These are phyloP conservation scores for Caerostris extrusa DNA, from an alignment of 1,140 invertebrate species.

Conservation along the genomic window DNA sequence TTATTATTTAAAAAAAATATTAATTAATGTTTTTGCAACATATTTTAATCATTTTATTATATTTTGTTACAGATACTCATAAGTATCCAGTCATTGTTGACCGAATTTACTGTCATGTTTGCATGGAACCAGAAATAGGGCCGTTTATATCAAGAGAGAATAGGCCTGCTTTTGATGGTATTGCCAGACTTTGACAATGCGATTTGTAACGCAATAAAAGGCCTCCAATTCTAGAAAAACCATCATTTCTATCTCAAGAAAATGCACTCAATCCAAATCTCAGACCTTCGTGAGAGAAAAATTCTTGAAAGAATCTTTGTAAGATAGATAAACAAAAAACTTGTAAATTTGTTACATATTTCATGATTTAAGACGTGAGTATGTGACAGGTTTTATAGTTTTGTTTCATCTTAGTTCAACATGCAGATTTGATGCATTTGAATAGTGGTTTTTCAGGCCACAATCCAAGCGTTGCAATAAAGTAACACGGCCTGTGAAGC, in stretches of 20 bases:
- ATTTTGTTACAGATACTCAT: background rate
- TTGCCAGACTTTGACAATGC: constrained; percentile 94
- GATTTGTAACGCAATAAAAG: constrained; percentile 87
- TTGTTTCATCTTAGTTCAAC: too few species aligned
- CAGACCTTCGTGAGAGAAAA: constrained; percentile 14
- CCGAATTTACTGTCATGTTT: constrained; percentile 94
- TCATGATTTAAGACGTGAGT: too few species aligned
- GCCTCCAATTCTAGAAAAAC: constrained; percentile 49
- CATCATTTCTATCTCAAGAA: constrained; percentile 40
- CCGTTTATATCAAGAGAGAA: constrained; percentile 90
- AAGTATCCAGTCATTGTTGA: constrained; percentile 94
- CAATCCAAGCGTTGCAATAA: too few species aligned
- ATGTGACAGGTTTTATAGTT: too few species aligned
- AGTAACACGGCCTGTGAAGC: too few species aligned
- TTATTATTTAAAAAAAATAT: too few species aligned
- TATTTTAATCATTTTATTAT: background rate
- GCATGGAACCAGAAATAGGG: constrained; percentile 95
- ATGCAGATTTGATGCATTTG: too few species aligned
- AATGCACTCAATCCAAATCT: constrained; percentile 70
- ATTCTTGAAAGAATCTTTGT: constrained; percentile 5
- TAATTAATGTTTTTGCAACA: background rate
- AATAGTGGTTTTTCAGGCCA: too few species aligned
- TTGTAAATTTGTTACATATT: constrained; percentile 45
- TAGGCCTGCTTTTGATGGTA: constrained; percentile 88
- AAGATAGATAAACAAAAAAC: constrained; percentile 22